phyloP scores from a whole-genome alignment of 2,888 invertebrate genomes.

The Drosophila dives region DNA sequence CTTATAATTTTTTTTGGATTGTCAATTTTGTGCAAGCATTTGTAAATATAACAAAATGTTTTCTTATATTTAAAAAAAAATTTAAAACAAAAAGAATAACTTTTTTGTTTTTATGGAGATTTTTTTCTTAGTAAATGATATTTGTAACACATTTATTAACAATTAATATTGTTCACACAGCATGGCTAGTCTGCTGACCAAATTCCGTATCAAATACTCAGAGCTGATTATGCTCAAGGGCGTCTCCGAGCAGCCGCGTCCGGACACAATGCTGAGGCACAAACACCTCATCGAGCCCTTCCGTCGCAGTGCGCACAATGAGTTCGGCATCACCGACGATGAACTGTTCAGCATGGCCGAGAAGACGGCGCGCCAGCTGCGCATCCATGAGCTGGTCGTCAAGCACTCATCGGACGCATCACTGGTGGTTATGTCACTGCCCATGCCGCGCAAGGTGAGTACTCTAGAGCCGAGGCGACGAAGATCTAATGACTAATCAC shows the following conservation, averaged over 20 bases:
- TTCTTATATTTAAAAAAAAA: not conserved
- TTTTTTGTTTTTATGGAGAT: not conserved
- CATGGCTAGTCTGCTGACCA: slow-evolving; percentile 95
- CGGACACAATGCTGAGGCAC: slow-evolving; percentile 90
- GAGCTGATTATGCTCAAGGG: slow-evolving; percentile 96
- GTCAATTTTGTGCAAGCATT: not conserved
- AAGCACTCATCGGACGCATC: slow-evolving; percentile 94
- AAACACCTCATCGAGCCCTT: slow-evolving; percentile 90
- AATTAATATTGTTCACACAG: slow-evolving; percentile 85
- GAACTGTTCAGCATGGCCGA: slow-evolving; percentile 87
- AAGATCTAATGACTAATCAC: not conserved
- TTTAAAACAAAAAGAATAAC: not conserved
- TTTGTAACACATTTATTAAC: not conserved
- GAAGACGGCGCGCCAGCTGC: slow-evolving; percentile 95
- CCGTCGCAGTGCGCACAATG: slow-evolving; percentile 83
- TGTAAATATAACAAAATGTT: not conserved
- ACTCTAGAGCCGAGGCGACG: too few relatives aligned
- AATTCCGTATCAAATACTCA: slow-evolving; percentile 97
- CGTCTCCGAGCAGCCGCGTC: slow-evolving; percentile 92
- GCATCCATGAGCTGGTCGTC: slow-evolving; percentile 94
- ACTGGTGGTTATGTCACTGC: slow-evolving; percentile 98
- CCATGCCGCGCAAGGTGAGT: slow-evolving; percentile 94
- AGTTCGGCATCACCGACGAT: slow-evolving; percentile 87
- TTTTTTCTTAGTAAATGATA: not conserved
- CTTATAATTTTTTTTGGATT: not conserved